Conservation (phyloP, 2,888 invertebrate species). For the Erpobdella octoculata region DNA sequence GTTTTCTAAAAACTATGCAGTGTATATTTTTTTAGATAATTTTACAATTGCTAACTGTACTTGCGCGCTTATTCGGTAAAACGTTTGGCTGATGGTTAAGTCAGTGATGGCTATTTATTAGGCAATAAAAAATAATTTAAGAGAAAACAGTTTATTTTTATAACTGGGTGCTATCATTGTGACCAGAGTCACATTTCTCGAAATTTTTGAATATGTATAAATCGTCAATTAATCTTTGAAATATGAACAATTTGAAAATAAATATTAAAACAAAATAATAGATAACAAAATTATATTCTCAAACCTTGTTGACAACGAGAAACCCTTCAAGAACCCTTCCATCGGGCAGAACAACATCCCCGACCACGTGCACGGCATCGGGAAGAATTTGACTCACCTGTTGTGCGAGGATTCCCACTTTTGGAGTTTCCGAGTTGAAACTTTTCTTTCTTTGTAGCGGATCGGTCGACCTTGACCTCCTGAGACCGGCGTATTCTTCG, state of each 20-base stretch:
- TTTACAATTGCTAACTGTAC: too few relatives aligned
- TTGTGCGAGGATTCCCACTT: constrained; percentile 92
- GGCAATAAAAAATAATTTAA: too few relatives aligned
- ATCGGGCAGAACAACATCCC: constrained; percentile 76
- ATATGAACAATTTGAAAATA: background rate
- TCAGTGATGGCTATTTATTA: too few relatives aligned
- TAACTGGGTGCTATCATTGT: too few relatives aligned
- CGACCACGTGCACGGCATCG: constrained; percentile 82
- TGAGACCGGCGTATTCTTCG: constrained; percentile 64
- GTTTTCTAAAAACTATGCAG: too few relatives aligned
- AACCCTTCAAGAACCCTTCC: constrained; percentile 85
- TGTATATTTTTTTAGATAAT: too few relatives aligned
- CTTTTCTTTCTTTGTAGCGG: background rate
- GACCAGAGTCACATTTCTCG: too few relatives aligned
- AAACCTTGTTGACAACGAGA: constrained; percentile 89
- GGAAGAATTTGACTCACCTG: constrained; percentile 84
- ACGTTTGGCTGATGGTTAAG: background rate
- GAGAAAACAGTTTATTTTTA: too few relatives aligned
- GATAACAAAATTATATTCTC: background rate
- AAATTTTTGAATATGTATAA: too few relatives aligned
- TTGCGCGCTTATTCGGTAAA: background rate
- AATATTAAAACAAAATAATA: background rate
- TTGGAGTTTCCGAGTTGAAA: constrained; percentile 29
- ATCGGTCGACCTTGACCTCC: constrained; percentile 38
- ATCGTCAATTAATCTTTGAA: too few relatives aligned